Base-by-base conservation (phyloP, 1,140 invertebrate species). In the Drosophila saltans region DNA sequence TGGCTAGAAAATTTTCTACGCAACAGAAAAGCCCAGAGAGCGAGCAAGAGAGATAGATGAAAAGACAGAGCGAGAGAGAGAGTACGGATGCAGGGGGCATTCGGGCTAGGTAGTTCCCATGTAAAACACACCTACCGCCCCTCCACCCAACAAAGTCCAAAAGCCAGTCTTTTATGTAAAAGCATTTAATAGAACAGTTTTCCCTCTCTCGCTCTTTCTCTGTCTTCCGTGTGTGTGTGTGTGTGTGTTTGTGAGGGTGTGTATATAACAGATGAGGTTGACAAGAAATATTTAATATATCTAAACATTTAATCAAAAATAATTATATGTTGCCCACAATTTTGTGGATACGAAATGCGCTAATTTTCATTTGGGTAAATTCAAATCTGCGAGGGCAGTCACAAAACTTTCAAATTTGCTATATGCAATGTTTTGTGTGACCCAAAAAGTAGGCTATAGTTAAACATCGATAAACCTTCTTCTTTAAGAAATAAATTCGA, bases 1-100 rank as follows among this genome's bases (percentile, higher is more conserved):
- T 28, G 55, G 40, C 59, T 69, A 26, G 33, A 48, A 30, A 11
- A 61, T 40, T 77, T 76, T 61, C 56, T 57, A 65, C 45, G 33
- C 63, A 33, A 52, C n/a, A 24, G n/a, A 52, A 52, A 4, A 24
- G 8, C 1, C 21, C 8, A 48, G 39, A 11, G 39, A 11, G 39
- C 3, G 45, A 48, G 39, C 2, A 6, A 9, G 7, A 9, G 36
- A 6, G 7, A 39, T 3, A 8, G 36, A 8, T 2, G 7, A n/a
- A 21, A 6, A 39, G 36, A 39, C 1, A 8, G 36, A 7, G 3
- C 1, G 36, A 9, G 3, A 6, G 10, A 40, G 39, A 11, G 39
- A 40, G 10, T 9, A 7, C 7, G 5, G 3, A 48, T 21, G 45
- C 45, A 7, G 10, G 16, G 8, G 55, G 24, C 24, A 56, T 56